A percentile compares a stretch with the other conserved stretches of the same genome.
These are phyloP conservation scores for Origma solitaria DNA, from an alignment of 2,113 vertebrate genomes.

Conservation along the genomic window DNA sequence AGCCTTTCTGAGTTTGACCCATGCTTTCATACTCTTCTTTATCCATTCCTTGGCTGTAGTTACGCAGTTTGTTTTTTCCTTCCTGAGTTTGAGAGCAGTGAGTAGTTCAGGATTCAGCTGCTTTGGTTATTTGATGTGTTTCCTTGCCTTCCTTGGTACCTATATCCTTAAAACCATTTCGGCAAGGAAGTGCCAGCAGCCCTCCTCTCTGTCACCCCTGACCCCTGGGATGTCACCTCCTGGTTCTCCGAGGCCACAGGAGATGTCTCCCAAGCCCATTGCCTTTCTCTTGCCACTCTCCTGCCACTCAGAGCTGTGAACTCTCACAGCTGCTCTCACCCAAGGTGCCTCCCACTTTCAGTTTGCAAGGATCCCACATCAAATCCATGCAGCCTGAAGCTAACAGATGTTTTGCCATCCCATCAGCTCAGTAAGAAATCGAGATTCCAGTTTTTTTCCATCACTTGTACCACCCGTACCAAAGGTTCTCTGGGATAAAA, in stretches of 20 bases:
- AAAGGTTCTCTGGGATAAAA: constrained; percentile 8
- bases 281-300: background rate
- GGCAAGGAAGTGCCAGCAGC: background rate
- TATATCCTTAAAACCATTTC: background rate
- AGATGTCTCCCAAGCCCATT: background rate
- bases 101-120: background rate
- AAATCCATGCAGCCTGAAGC: constrained; percentile 10
- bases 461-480: background rate
- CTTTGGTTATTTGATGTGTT: background rate
- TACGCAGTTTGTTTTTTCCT: background rate
- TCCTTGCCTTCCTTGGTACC: background rate
- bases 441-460: background rate
- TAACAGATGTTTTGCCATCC: constrained; percentile 53
- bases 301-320: constrained; percentile 49
- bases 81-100: background rate
- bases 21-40: background rate
- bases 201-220: background rate
- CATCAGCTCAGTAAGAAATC: constrained; percentile 25
- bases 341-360: constrained; percentile 53
- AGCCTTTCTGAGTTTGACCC: background rate
- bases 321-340: constrained; percentile 53
- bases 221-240: background rate
- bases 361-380: constrained; percentile 35
- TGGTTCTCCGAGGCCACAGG: background rate
- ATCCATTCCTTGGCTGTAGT: background rate